Evolutionary conservation across 1,140 invertebrate genomes (phyloP).

Genomic region (Saccostrea echinata): DNA sequence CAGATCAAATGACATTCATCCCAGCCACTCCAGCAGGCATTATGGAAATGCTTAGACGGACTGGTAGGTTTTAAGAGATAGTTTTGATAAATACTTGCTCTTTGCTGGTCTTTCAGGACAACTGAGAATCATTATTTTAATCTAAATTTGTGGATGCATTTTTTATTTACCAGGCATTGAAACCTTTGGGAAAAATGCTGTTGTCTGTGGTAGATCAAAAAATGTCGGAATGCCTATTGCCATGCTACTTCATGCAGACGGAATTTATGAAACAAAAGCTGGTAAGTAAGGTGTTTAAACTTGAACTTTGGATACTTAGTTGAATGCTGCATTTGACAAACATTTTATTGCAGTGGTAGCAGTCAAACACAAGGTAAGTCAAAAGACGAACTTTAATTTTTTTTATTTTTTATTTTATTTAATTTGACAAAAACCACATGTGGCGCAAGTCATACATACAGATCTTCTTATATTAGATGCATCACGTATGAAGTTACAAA

Average conservation of each 20-base stretch:
- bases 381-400: too few relatives aligned
- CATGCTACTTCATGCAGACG: slow-evolving; percentile 83
- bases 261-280: slow-evolving; percentile 87
- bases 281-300: too few relatives aligned
- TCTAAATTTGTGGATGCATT: not conserved
- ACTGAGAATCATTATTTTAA: not conserved
- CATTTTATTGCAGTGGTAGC: too few relatives aligned
- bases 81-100: not conserved
- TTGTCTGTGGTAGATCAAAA: slow-evolving; percentile 92
- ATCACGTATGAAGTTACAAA: too few relatives aligned
- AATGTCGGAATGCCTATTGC: slow-evolving; percentile 94
- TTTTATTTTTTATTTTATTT: too few relatives aligned
- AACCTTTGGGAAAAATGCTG: slow-evolving; percentile 92
- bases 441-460: too few relatives aligned
- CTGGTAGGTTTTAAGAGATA: slow-evolving; percentile 71
- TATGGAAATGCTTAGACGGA: slow-evolving; percentile 86
- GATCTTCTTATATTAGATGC: too few relatives aligned
- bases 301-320: too few relatives aligned
- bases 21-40: slow-evolving; percentile 93
- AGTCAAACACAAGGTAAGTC: too few relatives aligned
- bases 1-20: slow-evolving; percentile 88
- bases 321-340: too few relatives aligned
- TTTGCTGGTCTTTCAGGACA: not conserved
- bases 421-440: too few relatives aligned
- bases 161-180: slow-evolving; percentile 84